Evolutionary conservation across 2,888 invertebrate species (phyloP), one percentile per base, ranked within the genome.

Genomic region (Aricia artaxerxes): DNA sequence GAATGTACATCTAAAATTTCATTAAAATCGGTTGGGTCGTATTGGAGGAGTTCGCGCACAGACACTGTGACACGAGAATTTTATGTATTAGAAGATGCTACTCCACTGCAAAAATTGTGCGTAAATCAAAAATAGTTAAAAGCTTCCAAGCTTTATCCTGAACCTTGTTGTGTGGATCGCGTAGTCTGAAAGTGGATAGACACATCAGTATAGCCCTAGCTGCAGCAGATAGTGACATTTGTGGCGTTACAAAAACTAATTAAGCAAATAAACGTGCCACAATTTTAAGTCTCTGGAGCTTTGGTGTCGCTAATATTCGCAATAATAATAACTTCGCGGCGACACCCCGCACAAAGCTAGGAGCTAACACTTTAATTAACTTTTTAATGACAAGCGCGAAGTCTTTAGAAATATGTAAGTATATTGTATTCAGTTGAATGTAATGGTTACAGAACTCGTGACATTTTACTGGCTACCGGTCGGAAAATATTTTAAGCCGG

Each of bases 291-390:
- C 75, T 38, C 69, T 69, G 35, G 69, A 49, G 49, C 75, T 4
- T 2, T 31, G 7, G 75, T 24, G 49, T 11, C 11, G 49, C 13
- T 75, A 16, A 75, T 24, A 24, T 49, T 75, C 49, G 49, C 49
- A 75, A 49, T 75, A 75, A 73, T 44, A 31, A 49, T 75, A 75
- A 44, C 31, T 75, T 11, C 44, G 49, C 75, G 49, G 13, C 11
- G 75, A 75, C 49, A 49, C 75, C 49, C 49, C 75, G 13, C 75
- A 1, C 24, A 75, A 31, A 31, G 24, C 75, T 49, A 4, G 7
- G 7, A 31, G 31, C 75, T 24, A 35, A 57, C 76, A 76, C 76
- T 57, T 76, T 76, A 76, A 76, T 76, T 76, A 76, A 57, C 57
- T 76, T 76, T 76, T 31, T 76, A 76, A 57, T 49, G 31, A 53